These are phyloP conservation scores for Protosalanx chinensis DNA, from an alignment of 2,797 vertebrate genomes.

Conservation along the genomic window DNA sequence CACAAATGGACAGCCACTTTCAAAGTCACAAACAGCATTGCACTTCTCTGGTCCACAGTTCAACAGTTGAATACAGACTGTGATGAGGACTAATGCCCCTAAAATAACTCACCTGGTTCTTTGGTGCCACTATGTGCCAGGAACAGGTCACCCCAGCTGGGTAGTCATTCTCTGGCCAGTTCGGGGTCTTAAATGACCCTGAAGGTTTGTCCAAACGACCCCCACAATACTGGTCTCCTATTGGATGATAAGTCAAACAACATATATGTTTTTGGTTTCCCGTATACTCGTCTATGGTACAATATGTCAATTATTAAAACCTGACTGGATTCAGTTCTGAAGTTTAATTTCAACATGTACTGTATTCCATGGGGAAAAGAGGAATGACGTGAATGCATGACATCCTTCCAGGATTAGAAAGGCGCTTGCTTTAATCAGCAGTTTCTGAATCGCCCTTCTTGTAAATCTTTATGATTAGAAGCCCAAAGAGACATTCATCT, in stretches of 20 bases:
- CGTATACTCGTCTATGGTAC: not conserved
- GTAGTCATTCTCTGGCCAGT: constrained; percentile 97
- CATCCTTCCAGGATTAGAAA: constrained; percentile 28
- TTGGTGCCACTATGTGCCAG: constrained; percentile 95
- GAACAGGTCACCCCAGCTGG: constrained; percentile 93
- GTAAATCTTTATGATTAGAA: constrained; percentile 30
- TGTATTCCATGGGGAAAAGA: not conserved
- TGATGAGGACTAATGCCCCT: not conserved
- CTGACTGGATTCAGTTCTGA: not conserved
- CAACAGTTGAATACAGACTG: not conserved
- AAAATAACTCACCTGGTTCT: constrained; percentile 82
- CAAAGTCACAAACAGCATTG: not conserved
- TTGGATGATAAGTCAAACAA: not conserved
- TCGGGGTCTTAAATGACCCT: constrained; percentile 92
- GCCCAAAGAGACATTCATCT: constrained; percentile 18
- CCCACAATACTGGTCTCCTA: constrained; percentile 96
- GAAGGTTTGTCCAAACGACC: constrained; percentile 85
- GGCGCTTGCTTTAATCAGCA: constrained; percentile 25
- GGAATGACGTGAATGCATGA: constrained; percentile 20
- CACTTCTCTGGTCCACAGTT: not conserved
- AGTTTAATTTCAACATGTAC: not conserved
- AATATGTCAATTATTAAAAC: not conserved
- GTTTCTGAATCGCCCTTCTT: not conserved
- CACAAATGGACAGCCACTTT: not conserved
- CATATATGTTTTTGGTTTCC: not conserved